These are phyloP conservation scores for Lycaon pictus DNA, from an alignment of 2,113 vertebrate species.

Conservation along the genomic window DNA sequence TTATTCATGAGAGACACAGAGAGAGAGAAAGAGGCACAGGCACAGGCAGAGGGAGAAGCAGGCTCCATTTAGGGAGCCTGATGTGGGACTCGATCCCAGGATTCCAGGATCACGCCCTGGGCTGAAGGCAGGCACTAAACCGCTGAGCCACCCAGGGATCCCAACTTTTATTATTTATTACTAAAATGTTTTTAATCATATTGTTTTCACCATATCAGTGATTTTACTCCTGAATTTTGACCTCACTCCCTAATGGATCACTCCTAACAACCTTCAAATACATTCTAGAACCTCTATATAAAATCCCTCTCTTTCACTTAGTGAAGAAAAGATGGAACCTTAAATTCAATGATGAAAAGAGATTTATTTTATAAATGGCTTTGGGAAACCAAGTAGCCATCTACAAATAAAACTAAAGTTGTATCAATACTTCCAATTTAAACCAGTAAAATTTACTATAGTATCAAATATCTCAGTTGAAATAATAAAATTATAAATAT, in stretches of 20 bases:
- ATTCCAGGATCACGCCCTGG: too few relatives aligned
- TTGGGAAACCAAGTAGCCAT: background rate
- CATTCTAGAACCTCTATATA: background rate
- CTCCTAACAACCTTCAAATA: background rate
- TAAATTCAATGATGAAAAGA: background rate
- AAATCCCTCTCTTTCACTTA: background rate
- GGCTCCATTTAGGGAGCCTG: too few relatives aligned
- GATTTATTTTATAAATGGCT: background rate
- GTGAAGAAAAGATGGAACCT: background rate
- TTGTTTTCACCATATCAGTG: background rate
- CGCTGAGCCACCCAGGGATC: too few relatives aligned
- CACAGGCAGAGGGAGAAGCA: too few relatives aligned
- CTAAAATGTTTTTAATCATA: background rate
- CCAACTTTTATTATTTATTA: background rate
- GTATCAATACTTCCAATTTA: background rate
- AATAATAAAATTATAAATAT: background rate
- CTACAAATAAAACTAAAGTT: slow-evolving; percentile 17
- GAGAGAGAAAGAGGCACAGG: too few relatives aligned
- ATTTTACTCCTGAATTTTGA: background rate
- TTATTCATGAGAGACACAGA: too few relatives aligned
- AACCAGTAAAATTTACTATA: background rate
- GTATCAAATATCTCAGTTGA: background rate
- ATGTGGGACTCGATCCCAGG: too few relatives aligned
- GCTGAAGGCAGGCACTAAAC: too few relatives aligned
- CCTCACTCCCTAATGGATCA: background rate